Evolutionary conservation across 2,888 invertebrate genomes (phyloP).

Genomic region (Dendrolimus pini): DNA sequence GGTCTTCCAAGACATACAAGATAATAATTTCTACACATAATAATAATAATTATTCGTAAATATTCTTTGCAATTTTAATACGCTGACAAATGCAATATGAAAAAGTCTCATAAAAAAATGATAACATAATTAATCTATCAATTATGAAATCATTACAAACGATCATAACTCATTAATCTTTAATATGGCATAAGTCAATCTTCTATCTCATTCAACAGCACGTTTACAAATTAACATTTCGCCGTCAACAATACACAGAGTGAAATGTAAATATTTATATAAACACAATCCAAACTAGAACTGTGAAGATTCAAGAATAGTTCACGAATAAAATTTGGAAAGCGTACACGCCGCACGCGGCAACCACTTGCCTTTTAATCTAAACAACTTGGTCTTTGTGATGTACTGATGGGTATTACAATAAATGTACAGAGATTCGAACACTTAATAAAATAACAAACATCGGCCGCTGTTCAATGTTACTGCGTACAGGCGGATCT

Average conservation of each 20-base stretch:
- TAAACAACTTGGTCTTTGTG: constrained; percentile 54
- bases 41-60: no score
- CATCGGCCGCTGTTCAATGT: constrained; percentile 54
- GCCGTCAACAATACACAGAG: constrained; percentile 51
- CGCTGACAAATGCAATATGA: no score
- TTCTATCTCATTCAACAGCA: constrained; percentile 12
- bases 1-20: no score
- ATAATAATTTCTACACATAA: no score
- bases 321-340: constrained; percentile 26
- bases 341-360: constrained; percentile 24
- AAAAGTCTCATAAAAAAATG: no score
- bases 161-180: constrained; percentile 10
- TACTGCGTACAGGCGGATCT: constrained; percentile 37
- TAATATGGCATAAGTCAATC: constrained; percentile 34
- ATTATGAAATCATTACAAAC: no score
- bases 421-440: constrained; percentile 58
- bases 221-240: constrained; percentile 60
- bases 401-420: constrained; percentile 52
- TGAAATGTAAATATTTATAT: constrained; percentile 61
- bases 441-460: constrained; percentile 68
- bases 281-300: constrained; percentile 40
- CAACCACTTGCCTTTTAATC: constrained; percentile 36
- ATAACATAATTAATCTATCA: no score
- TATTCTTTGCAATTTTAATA: no score
- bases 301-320: constrained; percentile 35